Evolutionary conservation across 2,888 invertebrate genomes (phyloP).

Genomic region (Brassicogethes aeneus): DNA sequence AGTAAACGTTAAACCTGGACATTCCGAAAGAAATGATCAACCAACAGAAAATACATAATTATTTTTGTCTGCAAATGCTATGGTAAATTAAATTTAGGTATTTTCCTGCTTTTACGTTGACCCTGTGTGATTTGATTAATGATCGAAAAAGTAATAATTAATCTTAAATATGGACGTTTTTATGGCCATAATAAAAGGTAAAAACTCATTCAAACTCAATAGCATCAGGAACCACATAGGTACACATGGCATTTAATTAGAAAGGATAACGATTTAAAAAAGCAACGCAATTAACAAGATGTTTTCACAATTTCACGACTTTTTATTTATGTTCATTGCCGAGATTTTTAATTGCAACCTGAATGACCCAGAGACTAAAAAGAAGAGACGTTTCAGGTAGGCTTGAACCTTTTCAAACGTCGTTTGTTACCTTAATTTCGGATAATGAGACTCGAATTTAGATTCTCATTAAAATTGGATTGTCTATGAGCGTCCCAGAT

Average conservation of each 20-base stretch:
- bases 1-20: not conserved
- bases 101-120: not conserved
- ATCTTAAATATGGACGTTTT: not conserved
- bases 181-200: not conserved
- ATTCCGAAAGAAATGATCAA: not conserved
- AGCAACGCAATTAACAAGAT: not conserved
- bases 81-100: too few relatives aligned
- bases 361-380: not conserved
- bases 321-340: not conserved
- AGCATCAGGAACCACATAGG: not conserved
- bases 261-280: not conserved
- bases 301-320: not conserved
- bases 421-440: slow-evolving; percentile 3
- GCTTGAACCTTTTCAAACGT: too few relatives aligned
- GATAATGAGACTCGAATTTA: slow-evolving; percentile 11
- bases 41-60: not conserved
- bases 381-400: slow-evolving; percentile 2
- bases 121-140: not conserved
- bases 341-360: not conserved
- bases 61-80: too few relatives aligned
- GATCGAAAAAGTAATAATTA: not conserved
- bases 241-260: not conserved
- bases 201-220: not conserved
- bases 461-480: slow-evolving; percentile 17
- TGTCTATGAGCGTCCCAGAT: slow-evolving; percentile 7